phyloP scores from a whole-genome alignment of 2,113 vertebrate species.

The Salvelinus alpinus region DNA sequence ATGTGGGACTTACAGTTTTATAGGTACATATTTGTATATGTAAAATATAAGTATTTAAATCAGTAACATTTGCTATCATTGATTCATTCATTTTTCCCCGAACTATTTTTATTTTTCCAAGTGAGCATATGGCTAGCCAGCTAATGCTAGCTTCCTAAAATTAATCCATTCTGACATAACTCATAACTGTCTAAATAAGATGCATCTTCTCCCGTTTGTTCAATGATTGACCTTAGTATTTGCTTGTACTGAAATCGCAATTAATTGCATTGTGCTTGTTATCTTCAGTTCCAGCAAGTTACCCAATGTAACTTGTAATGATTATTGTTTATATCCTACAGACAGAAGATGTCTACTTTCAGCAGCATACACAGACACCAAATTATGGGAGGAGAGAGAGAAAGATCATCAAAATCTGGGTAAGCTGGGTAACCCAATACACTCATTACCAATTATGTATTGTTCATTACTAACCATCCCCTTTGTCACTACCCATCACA shows the following conservation, averaged over 20 bases:
- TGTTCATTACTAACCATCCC: too few species aligned
- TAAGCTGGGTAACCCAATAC: constrained; percentile 57
- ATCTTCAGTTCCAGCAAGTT: too few species aligned
- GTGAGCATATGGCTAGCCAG: neutral
- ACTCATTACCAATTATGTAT: too few species aligned
- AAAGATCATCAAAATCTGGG: constrained; percentile 81
- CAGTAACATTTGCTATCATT: neutral
- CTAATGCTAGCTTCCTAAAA: too few species aligned
- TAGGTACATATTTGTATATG: constrained; percentile 45
- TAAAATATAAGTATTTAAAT: neutral
- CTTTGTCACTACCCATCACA: too few species aligned
- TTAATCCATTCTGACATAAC: too few species aligned
- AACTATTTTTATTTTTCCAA: neutral
- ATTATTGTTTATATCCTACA: constrained; percentile 57
- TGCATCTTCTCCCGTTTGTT: too few species aligned
- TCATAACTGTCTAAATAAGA: too few species aligned
- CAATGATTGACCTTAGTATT: too few species aligned
- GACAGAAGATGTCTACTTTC: constrained; percentile 87
- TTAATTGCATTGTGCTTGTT: too few species aligned
- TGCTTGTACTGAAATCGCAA: too few species aligned
- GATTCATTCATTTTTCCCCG: too few species aligned
- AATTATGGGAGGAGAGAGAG: constrained; percentile 83
- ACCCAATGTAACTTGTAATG: neutral
- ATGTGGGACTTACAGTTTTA: constrained; percentile 40
- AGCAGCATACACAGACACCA: constrained; percentile 81